Percentiles rank a stretch among this genome's conserved stretches.
Conservation (phyloP, 2,797 vertebrate genomes). For the Urophycis tenuis region DNA sequence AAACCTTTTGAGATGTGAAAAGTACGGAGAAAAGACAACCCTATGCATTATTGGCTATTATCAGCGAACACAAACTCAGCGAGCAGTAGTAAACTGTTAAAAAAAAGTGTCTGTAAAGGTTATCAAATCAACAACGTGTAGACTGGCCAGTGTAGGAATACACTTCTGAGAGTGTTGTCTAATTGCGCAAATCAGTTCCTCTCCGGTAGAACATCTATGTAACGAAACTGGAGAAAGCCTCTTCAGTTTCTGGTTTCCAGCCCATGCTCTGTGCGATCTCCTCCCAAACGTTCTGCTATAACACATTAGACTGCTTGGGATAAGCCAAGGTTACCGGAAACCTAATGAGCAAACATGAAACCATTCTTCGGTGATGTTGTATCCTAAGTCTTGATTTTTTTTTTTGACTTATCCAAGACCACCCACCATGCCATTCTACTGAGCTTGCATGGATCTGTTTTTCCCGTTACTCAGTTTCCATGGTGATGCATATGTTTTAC, state of each 20-base stretch:
- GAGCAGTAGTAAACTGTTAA: not conserved
- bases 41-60: not conserved
- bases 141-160: too few species aligned
- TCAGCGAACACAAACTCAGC: not conserved
- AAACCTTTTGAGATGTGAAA: constrained; percentile 1
- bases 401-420: not conserved
- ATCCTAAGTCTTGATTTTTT: not conserved
- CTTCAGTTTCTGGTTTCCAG: too few species aligned
- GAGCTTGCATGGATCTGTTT: not conserved
- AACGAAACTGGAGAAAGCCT: too few species aligned
- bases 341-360: too few species aligned
- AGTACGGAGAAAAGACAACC: not conserved
- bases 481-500: not conserved
- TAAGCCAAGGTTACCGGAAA: too few species aligned
- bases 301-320: too few species aligned
- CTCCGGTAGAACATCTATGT: too few species aligned
- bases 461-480: not conserved
- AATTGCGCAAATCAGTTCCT: too few species aligned
- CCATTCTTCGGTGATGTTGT: not conserved
- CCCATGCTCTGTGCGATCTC: too few species aligned
- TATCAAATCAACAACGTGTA: not conserved
- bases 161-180: too few species aligned
- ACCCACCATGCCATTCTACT: not conserved
- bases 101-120: not conserved
- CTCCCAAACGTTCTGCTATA: too few species aligned